Base-by-base conservation (phyloP, 2,113 vertebrate species). In the Hiodon alosoides region DNA sequence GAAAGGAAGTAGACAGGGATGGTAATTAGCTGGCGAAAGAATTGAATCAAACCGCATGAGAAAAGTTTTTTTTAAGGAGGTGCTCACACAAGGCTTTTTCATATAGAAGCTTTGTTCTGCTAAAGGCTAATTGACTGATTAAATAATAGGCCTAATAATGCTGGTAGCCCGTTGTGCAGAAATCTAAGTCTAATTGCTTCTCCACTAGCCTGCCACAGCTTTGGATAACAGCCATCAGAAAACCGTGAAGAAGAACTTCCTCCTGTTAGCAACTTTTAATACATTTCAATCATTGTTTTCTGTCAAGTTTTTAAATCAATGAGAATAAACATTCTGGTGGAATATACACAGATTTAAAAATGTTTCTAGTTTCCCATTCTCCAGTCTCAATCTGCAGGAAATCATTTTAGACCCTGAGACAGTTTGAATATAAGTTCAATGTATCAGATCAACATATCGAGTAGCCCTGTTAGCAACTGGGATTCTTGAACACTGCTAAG, bases 61-160 rank as follows among this genome's bases (percentile, higher is more conserved):
- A 31, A 31, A 31, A 31, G 31, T 31, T 31, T 31, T 31, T 31
- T 31, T 31, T 31, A 31, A 31, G 31, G 31, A 31, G 31, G 31
- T 31, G 31, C 31, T 31, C 31, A 31, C 31, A 31, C 31, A 31
- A 31, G 13, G 5, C 13, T 68, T 68, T 16, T 14, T 52, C n/a
- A 52, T 48, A n/a, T 51, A 47, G 66, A 52, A 14, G 53, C 52
- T 69, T 52, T 54, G n/a, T 55, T 69, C 68, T 11, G 3, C 17
- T 62, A 11, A 73, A 73, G 61, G 54, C 58, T 52, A 59, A 62
- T 46, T 65, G 51, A 52, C n/a, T 54, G 7, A 64, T 64, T 51
- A 17, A 50, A 62, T 61, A 9, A 31, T 16, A 55, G 14, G 13
- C 14, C 47, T 3, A 14, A 73, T 57, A 13, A 51, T n/a, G 48